These are phyloP conservation scores for Acomys russatus DNA, from an alignment of 2,797 vertebrate species.

Conservation along the genomic window DNA sequence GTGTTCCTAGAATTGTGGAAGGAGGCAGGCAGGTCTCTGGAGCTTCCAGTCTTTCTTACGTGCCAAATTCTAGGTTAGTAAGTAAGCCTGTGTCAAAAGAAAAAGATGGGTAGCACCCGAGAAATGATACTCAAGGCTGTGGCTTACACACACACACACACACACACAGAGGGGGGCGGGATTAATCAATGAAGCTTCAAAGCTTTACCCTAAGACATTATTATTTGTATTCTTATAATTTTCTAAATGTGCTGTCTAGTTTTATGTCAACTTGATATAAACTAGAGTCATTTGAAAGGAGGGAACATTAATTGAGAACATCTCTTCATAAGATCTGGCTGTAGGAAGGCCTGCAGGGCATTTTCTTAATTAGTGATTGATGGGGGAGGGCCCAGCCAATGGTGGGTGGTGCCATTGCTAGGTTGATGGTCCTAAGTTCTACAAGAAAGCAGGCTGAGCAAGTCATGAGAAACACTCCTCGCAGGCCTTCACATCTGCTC, in stretches of 20 bases:
- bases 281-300: neutral
- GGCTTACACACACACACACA: neutral
- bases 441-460: neutral
- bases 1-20: neutral
- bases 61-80: neutral
- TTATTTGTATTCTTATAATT: neutral
- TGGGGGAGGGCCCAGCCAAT: neutral
- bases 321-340: too few species aligned
- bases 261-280: neutral
- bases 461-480: neutral
- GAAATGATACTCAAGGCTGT: neutral
- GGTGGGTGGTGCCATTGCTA: neutral
- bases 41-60: neutral
- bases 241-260: neutral
- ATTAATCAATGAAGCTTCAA: neutral
- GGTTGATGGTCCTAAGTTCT: neutral
- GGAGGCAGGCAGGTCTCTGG: neutral
- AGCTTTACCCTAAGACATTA: neutral
- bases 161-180: neutral
- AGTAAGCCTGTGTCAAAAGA: neutral
- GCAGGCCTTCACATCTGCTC: neutral
- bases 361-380: neutral
- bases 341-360: neutral
- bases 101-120: neutral
- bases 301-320: neutral